Conservation (phyloP, 1,140 invertebrate species). For the Drosophila watanabei region DNA sequence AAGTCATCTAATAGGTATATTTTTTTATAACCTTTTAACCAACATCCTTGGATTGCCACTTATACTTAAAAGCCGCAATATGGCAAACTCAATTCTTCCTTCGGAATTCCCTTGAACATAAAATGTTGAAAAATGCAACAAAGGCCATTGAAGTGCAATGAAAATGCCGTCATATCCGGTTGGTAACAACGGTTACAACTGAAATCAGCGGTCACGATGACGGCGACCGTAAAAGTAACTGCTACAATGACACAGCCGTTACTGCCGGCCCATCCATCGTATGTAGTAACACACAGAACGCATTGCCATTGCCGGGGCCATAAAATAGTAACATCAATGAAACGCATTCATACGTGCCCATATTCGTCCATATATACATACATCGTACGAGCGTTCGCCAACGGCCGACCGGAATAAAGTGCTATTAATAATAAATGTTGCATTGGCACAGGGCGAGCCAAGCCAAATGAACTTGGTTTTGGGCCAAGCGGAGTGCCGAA, state of each 20-base stretch:
- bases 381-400: conserved; percentile 5
- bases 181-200: conserved; percentile 30
- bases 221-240: conserved; percentile 44
- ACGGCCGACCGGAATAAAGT: conserved; percentile 74
- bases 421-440: conserved; percentile 84
- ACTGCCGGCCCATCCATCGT: conserved; percentile 36
- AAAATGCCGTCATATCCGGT: conserved; percentile 65
- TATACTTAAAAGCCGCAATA: conserved; percentile 4
- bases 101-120: not conserved
- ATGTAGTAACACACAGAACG: conserved; percentile 10
- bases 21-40: not conserved
- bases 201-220: conserved; percentile 44
- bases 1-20: not conserved
- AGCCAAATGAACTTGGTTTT: conserved; percentile 73
- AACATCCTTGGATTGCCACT: not conserved
- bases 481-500: conserved; percentile 57
- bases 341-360: conserved; percentile 66
- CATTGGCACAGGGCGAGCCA: conserved; percentile 21
- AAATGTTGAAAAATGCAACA: conserved; percentile 36
- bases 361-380: conserved; percentile 20
- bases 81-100: not conserved
- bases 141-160: conserved; percentile 64
- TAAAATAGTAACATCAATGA: conserved; percentile 82
- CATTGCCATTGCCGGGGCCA: conserved; percentile 64
- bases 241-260: conserved; percentile 51